Evolutionary conservation across 2,888 invertebrate species (phyloP).

Genomic region (Pheosia tremula): DNA sequence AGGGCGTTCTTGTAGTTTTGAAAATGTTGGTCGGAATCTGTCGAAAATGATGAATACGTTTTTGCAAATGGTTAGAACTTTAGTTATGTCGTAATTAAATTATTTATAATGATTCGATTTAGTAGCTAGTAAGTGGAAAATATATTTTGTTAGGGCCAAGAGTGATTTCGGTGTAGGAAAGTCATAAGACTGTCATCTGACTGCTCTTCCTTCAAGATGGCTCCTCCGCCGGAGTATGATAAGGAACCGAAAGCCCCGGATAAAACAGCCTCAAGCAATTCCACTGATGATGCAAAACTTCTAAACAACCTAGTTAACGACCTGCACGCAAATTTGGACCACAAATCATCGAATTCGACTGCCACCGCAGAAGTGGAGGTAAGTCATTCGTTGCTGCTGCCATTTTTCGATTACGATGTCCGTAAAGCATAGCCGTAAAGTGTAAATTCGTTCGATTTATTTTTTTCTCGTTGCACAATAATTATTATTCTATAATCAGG

Average conservation of each 20-base stretch:
- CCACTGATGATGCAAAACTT: constrained; percentile 78
- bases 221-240: constrained; percentile 91
- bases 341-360: constrained; percentile 62
- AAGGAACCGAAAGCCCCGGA: constrained; percentile 90
- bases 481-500: not conserved
- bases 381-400: constrained; percentile 64
- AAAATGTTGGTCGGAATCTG: constrained; percentile 77
- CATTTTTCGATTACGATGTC: constrained; percentile 55
- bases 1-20: constrained; percentile 62
- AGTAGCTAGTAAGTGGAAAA: constrained; percentile 65
- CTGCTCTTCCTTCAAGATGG: constrained; percentile 88
- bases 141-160: constrained; percentile 58
- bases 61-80: constrained; percentile 73
- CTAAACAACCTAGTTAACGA: constrained; percentile 72
- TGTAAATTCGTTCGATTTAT: constrained; percentile 31
- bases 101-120: constrained; percentile 67
- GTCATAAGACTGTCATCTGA: constrained; percentile 85
- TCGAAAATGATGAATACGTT: constrained; percentile 77
- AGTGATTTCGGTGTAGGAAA: constrained; percentile 76
- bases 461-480: constrained; percentile 25
- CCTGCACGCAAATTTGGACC: constrained; percentile 70
- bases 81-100: constrained; percentile 65
- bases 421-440: constrained; percentile 23
- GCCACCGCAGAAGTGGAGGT: constrained; percentile 73
- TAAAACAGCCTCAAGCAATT: constrained; percentile 80